Evolutionary conservation across 2,113 vertebrate species (phyloP), one percentile per base, ranked within the genome.

Genomic region (Furnarius figulus): DNA sequence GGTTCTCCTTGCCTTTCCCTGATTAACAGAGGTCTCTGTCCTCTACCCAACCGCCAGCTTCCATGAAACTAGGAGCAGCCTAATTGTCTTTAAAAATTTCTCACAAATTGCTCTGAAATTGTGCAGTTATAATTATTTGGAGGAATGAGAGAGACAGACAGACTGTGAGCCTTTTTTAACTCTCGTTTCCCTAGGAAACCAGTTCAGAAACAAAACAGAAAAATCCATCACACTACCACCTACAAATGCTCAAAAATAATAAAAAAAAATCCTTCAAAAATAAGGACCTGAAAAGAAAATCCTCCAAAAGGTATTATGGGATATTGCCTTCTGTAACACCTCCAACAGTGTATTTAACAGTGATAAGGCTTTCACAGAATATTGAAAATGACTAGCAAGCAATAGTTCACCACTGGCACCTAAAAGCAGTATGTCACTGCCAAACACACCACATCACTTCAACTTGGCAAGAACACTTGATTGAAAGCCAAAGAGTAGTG

Each of bases 381-480:
- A 90, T 6, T 81, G 83, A 93, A 89, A 94, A 92, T 8, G 18
- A 85, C 88, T 65, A 89, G 62, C 70, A 90, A 94, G 95, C 92
- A 85, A 95, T 53, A 93, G 93, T 27, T 90, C 96, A 94, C 90
- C 92, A 75, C 79, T 96, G 95, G 95, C 93, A 97, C 88, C 90
- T 96, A 90, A 53, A 88, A 92, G 92, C 56, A 90, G 73, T 39
- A 75, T 90, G 86, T 96, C 95, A 92, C 83, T 95, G 96, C 96
- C 96, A 97, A 93, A 89, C 73, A 90, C 56, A 94, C 80, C 96
- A 96, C 93, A 96, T 93, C 96, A 89, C 92, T 95, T 96, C 83
- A 81, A 31, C 92, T 94, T 96, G 95, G 96, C 96, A 97, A 89
- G 95, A 87, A 68, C 5, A 1, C 40, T 94, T 96, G 95, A 94